These are phyloP conservation scores for Chelon labrosus DNA, from an alignment of 2,797 vertebrate genomes.

Conservation along the genomic window DNA sequence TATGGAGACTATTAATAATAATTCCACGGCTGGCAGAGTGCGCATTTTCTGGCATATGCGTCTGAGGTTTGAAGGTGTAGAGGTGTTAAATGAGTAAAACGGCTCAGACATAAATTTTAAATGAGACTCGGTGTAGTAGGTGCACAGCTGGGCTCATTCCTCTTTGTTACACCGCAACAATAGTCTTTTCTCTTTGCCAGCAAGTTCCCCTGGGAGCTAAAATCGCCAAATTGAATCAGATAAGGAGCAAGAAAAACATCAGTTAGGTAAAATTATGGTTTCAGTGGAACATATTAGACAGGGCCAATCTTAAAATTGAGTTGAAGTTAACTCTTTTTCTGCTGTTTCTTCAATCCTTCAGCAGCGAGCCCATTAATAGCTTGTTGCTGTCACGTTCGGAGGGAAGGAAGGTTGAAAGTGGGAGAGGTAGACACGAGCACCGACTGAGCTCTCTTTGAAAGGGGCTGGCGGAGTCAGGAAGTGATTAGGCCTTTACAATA, in stretches of 20 bases:
- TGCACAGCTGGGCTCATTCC: slow-evolving; percentile 46
- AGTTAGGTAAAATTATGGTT: slow-evolving; percentile 14
- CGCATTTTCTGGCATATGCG: slow-evolving; percentile 39
- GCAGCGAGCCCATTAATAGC: slow-evolving; percentile 39
- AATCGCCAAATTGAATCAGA: slow-evolving; percentile 24
- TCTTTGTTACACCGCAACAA: slow-evolving; percentile 33
- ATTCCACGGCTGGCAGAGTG: slow-evolving; percentile 35
- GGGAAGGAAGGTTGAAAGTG: slow-evolving; percentile 50
- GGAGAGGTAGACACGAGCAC: slow-evolving; percentile 31
- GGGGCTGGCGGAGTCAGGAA: slow-evolving; percentile 69
- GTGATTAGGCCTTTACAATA: slow-evolving; percentile 81
- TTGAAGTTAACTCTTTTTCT: slow-evolving; percentile 29
- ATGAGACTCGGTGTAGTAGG: slow-evolving; percentile 35
- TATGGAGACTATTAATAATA: slow-evolving; percentile 66
- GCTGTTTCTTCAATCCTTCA: slow-evolving; percentile 23
- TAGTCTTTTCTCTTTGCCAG: slow-evolving; percentile 12
- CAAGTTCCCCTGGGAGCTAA: slow-evolving; percentile 11
- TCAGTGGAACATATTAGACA: background rate
- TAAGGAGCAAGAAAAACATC: slow-evolving; percentile 17
- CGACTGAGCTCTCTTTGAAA: slow-evolving; percentile 62
- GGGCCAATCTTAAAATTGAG: slow-evolving; percentile 13
- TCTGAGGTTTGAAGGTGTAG: slow-evolving; percentile 50
- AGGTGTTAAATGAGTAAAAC: slow-evolving; percentile 65
- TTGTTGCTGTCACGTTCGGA: slow-evolving; percentile 23
- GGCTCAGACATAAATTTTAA: slow-evolving; percentile 59